These are phyloP conservation scores for Hystrix cristata DNA, from an alignment of 2,113 vertebrate genomes.

Conservation along the genomic window DNA sequence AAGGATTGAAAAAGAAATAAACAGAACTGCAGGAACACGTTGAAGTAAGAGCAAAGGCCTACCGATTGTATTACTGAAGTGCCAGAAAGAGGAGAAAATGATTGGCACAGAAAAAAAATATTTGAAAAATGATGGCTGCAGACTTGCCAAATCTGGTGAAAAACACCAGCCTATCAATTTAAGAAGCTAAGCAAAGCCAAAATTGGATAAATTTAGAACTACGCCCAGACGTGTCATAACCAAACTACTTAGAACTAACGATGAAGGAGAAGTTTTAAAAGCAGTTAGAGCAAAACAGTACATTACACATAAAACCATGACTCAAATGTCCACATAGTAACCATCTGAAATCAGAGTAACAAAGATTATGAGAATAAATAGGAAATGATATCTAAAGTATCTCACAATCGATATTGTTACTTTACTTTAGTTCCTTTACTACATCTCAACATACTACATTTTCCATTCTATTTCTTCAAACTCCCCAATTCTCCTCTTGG, in stretches of 20 bases:
- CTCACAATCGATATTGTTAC: not conserved
- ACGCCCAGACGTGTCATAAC: not conserved
- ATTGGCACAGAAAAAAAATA: not conserved
- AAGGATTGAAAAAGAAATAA: not conserved
- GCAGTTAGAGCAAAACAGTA: not conserved
- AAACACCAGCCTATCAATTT: not conserved
- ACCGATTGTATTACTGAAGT: not conserved
- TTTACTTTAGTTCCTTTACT: not conserved
- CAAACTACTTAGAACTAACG: conserved; percentile 39
- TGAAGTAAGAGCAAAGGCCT: not conserved
- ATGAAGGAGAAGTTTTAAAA: conserved; percentile 46
- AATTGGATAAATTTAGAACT: conserved; percentile 24
- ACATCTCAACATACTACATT: not conserved
- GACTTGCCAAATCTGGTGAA: not conserved
- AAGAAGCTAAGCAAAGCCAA: not conserved
- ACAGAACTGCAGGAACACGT: not conserved
- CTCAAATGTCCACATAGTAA: not conserved
- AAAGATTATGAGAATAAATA: not conserved
- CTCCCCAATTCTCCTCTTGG: not conserved
- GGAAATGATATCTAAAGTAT: not conserved
- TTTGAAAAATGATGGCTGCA: not conserved
- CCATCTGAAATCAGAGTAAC: not conserved
- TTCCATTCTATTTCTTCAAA: not conserved
- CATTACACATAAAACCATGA: not conserved
- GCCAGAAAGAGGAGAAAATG: not conserved